A percentile compares a stretch with the other conserved stretches of the same genome.
Conservation (phyloP, 2,113 vertebrate species). For the Alexandromys fortis region DNA sequence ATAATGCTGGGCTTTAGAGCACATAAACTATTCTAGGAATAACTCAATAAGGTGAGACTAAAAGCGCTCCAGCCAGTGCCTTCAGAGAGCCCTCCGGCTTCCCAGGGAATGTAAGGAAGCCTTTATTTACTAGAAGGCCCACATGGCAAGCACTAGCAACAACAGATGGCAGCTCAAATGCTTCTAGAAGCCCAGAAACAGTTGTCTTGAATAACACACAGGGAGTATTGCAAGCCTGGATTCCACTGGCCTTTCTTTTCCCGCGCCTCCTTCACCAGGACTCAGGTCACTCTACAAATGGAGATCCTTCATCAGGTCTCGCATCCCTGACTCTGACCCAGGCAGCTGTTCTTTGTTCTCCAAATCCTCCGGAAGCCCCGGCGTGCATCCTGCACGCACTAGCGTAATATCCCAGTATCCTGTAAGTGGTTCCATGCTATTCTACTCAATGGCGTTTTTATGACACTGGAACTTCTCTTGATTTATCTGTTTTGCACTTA, state of each 20-base stretch:
- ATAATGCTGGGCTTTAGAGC: slow-evolving; percentile 32
- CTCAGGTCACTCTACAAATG: background rate
- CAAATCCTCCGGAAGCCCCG: background rate
- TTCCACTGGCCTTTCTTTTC: background rate
- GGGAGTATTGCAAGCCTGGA: background rate
- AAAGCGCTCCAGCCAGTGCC: background rate
- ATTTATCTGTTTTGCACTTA: slow-evolving; percentile 81
- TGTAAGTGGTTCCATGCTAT: slow-evolving; percentile 69
- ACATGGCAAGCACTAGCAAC: background rate
- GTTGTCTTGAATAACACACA: background rate
- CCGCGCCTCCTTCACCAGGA: background rate
- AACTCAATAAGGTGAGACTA: background rate
- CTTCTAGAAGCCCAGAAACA: background rate
- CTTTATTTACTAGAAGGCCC: background rate
- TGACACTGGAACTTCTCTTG: slow-evolving; percentile 62
- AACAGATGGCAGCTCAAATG: background rate
- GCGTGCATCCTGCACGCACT: background rate
- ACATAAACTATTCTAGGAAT: background rate
- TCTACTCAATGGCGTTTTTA: slow-evolving; percentile 78
- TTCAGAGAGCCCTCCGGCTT: background rate
- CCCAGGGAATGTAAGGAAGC: background rate
- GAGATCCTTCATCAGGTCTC: background rate
- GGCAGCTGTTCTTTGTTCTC: slow-evolving; percentile 60
- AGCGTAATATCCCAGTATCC: slow-evolving; percentile 34
- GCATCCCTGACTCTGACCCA: background rate